phyloP scores from a whole-genome alignment of 2,888 invertebrate species.

The Amphimallon solstitiale region DNA sequence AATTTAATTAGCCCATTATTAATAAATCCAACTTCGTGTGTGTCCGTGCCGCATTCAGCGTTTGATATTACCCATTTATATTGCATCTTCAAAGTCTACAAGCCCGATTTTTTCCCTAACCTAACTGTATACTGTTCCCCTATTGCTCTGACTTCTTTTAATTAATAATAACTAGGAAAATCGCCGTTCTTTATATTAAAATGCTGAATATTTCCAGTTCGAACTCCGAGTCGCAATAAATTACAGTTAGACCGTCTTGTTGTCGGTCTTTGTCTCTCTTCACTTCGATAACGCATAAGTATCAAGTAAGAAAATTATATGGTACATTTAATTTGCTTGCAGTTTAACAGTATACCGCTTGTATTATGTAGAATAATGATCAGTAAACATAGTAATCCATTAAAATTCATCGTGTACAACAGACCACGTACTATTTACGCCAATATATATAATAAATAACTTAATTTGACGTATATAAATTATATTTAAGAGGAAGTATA shows the following conservation, averaged over 20 bases:
- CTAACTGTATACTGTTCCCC: not conserved
- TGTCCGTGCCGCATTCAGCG: conserved; percentile 27
- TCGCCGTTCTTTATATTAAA: conserved; percentile 13
- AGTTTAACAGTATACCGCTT: conserved; percentile 31
- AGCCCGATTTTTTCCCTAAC: not conserved
- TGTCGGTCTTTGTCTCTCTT: conserved; percentile 3
- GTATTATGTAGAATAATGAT: conserved; percentile 31
- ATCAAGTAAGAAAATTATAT: conserved; percentile 34
- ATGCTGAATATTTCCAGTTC: conserved; percentile 21
- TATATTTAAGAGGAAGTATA: not conserved
- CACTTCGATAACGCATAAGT: conserved; percentile 23
- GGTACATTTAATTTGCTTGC: conserved; percentile 37
- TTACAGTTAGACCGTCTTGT: conserved; percentile 17
- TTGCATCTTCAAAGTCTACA: conserved; percentile 22
- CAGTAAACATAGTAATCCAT: conserved; percentile 37
- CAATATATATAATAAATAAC: not conserved
- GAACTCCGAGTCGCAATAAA: conserved; percentile 22
- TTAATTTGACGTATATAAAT: not conserved
- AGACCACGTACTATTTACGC: not conserved
- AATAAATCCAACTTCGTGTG: conserved; percentile 31
- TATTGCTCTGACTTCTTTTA: conserved; percentile 23
- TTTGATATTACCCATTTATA: conserved; percentile 21
- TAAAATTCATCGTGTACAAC: conserved; percentile 22
- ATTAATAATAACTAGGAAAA: conserved; percentile 34
- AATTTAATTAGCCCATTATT: conserved; percentile 34